Percentiles rank a stretch among this genome's conserved stretches.
Conservation (phyloP, 2,797 vertebrate species). For the Acanthis flammea region DNA sequence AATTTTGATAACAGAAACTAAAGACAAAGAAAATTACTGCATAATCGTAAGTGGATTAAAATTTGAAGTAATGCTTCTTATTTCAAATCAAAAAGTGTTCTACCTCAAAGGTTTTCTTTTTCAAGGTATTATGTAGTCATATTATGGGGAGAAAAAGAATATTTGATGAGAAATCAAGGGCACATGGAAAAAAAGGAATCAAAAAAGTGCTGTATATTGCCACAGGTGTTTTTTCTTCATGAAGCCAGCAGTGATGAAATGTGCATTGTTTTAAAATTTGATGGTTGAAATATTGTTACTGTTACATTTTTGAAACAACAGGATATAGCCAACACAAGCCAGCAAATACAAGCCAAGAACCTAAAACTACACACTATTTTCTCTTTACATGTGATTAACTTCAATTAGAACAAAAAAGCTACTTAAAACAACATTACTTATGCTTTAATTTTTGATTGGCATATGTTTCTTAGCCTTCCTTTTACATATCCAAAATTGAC, state of each 20-base stretch:
- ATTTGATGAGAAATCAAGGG: neutral
- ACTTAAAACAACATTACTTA: slow-evolving; percentile 43
- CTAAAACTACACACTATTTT: neutral
- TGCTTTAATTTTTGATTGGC: neutral
- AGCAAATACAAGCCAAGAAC: neutral
- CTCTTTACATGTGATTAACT: neutral
- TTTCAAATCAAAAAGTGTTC: slow-evolving; percentile 10
- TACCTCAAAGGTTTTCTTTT: neutral
- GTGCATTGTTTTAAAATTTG: neutral
- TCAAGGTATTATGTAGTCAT: neutral
- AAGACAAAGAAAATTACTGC: neutral
- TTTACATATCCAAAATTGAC: neutral
- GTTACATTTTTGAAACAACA: neutral
- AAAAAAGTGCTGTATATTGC: neutral
- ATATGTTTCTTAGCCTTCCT: neutral
- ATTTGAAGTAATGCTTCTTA: neutral
- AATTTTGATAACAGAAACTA: neutral
- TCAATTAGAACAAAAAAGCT: neutral
- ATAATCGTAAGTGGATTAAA: neutral
- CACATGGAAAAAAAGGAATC: neutral
- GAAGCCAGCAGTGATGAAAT: neutral
- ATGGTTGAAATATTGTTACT: neutral
- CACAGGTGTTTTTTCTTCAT: neutral
- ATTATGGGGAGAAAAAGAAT: neutral
- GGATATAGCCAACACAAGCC: neutral